Base-by-base conservation (phyloP, 2,113 vertebrate genomes). In the Piprites chloris region DNA sequence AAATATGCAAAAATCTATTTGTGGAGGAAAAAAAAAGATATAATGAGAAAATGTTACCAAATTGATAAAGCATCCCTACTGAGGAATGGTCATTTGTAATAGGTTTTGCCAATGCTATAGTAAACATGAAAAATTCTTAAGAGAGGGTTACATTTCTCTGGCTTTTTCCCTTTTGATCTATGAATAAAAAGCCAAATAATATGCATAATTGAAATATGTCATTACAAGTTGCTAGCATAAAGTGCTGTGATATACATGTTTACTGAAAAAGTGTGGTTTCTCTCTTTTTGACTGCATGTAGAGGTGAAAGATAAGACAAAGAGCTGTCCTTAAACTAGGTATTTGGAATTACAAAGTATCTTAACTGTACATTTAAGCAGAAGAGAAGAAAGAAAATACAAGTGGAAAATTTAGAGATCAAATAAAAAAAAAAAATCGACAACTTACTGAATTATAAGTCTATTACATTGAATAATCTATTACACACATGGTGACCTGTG, bases 191-290 rank as follows among this genome's bases (percentile, higher is more conserved):
- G 7, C 0, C 5, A 72, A 56, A 55, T 22, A 52, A 62, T 30
- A 35, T 1, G 0, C 9, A 14, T 41, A 58, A 53, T 46, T 52
- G 65, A 80, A 85, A 67, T 12, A 26, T 4, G 3, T 12, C 41
- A 44, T 56, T 73, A 42, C 42, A 69, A 87, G 3, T 12, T 75
- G 12, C 10, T 73, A 37, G 13, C 2, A 80, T 81, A 66, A 63
- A 41, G 14, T 23, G 4, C 19, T n/a, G 4, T 4, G 3, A 37
- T 27, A 21, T 13, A 68, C 14, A 1, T 32, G 4, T 1, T 0
- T 50, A 46, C 14, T 50, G 33, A 30, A 86, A 68, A 87, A 15
- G 3, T 17, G 41, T n/a, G 14, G 2, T 85, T 90, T 79, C 14
- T 71, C 3, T 33, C 16, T 65, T 80, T 14, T 33, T 84, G 23